Conservation (phyloP, 2,113 vertebrate genomes). For the Vulpes lagopus region DNA sequence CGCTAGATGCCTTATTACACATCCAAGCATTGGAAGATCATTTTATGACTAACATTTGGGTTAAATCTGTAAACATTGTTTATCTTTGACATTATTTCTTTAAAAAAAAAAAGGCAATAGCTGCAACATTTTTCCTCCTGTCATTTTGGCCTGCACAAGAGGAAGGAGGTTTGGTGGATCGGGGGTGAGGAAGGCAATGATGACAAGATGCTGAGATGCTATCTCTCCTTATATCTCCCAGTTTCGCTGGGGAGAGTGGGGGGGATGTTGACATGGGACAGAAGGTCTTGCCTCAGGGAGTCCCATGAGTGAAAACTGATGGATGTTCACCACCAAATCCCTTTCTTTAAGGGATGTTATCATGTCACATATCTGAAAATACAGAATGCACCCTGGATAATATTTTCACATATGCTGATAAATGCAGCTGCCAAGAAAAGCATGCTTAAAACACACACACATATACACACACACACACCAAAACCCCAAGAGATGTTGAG, state of each 20-base stretch:
- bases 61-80: conserved; percentile 72
- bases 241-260: not conserved
- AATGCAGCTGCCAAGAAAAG: conserved; percentile 70
- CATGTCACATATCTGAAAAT: conserved; percentile 77
- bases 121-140: not conserved
- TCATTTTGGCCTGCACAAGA: conserved; percentile 1
- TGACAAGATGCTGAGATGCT: conserved; percentile 57
- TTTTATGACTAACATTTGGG: conserved; percentile 76
- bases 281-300: conserved; percentile 57
- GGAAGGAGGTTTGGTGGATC: not conserved
- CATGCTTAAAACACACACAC: not conserved
- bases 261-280: conserved; percentile 62
- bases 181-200: conserved; percentile 28
- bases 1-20: conserved; percentile 57
- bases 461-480: no score
- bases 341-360: conserved; percentile 68
- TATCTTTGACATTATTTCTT: conserved; percentile 71
- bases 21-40: conserved; percentile 64
- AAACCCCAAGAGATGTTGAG: conserved; percentile 21
- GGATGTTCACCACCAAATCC: conserved; percentile 61
- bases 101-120: conserved; percentile 5
- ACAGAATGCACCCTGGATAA: conserved; percentile 58
- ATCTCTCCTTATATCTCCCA: not conserved
- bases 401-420: conserved; percentile 78
- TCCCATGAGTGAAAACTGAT: conserved; percentile 23